Conservation (phyloP, 2,113 vertebrate genomes). For the Psilopogon haemacephalus region DNA sequence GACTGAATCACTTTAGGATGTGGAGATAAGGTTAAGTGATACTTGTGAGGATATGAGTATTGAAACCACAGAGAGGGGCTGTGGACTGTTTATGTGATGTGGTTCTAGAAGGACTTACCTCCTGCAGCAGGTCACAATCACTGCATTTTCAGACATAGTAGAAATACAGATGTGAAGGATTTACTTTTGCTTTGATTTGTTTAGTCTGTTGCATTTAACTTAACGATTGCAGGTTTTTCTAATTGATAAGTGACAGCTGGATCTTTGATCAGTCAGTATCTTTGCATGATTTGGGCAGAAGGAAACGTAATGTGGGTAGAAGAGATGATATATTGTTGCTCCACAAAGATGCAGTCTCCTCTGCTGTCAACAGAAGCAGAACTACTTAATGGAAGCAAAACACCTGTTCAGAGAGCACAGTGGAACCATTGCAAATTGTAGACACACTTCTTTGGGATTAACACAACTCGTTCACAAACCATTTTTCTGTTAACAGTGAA, state of each 20-base stretch:
- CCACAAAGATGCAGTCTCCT: background rate
- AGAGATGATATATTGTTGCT: background rate
- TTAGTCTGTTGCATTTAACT: background rate
- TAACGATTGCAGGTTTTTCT: background rate
- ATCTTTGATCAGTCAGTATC: background rate
- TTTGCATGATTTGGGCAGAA: background rate
- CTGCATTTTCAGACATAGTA: background rate
- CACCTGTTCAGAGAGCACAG: slow-evolving; percentile 52
- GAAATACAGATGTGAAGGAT: background rate
- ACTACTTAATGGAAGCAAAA: background rate
- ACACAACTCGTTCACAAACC: slow-evolving; percentile 23
- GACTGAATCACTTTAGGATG: slow-evolving; percentile 50
- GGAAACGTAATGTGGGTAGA: background rate
- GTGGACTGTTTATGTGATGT: background rate
- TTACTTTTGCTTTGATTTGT: background rate
- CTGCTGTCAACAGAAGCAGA: background rate
- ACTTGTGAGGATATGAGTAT: slow-evolving; percentile 48
- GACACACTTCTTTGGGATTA: background rate
- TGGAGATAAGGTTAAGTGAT: slow-evolving; percentile 47
- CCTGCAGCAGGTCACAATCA: background rate
- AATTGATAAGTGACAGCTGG: background rate
- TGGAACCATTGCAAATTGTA: background rate
- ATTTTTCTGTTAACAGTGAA: slow-evolving; percentile 27
- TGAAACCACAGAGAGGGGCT: slow-evolving; percentile 23
- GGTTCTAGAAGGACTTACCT: background rate